Evolutionary conservation across 2,113 vertebrate genomes (phyloP), one percentile per base, ranked within the genome.

Genomic region (Paramisgurnus dabryanus): DNA sequence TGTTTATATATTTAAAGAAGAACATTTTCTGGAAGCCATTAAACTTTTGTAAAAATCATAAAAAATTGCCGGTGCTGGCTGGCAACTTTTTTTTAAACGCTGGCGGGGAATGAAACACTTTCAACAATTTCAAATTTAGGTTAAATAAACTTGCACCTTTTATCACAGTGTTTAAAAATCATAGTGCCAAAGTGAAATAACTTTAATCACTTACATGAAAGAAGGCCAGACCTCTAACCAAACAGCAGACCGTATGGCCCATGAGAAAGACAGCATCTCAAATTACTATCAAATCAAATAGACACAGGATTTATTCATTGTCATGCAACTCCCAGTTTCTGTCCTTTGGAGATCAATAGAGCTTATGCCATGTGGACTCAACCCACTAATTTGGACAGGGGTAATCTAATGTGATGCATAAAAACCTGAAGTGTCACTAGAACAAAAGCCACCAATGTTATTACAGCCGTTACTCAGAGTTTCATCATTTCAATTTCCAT

Each of bases 121-220:
- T 34, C 27, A 34, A 34, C 27, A 34, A 34, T 34, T 34, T 34
- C 27, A 34, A 34, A 34, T 1, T 34, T 34, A 34, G 1, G 3
- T 34, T 34, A 34, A 34, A 34, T 34, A 34, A 34, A 34, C 27
- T 2, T 34, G 2, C 0, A 34, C 64, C 45, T 47, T 47, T 47
- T 47, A 6, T 47, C 27, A 34, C 27, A 34, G 27, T 34, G 12
- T 53, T 5, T 53, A 53, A 53, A 5, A 15, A 53, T 15, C 13
- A 53, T 53, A 3, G 0, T 10, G 5, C 50, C 12, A 15, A 43
- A 55, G 13, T 4, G 55, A 69, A 75, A 63, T 69, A 50, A 75
- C 80, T 74, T 70, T 58, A 84, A 81, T 81, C 47, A 75, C 76
- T 74, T 49, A 60, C 65, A 65, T 75, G 65, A 65, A 66, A 82